A percentile compares a stretch with the other conserved stretches of the same genome.
Conservation (phyloP, 2,797 vertebrate genomes). For the Acanthurus tractus region DNA sequence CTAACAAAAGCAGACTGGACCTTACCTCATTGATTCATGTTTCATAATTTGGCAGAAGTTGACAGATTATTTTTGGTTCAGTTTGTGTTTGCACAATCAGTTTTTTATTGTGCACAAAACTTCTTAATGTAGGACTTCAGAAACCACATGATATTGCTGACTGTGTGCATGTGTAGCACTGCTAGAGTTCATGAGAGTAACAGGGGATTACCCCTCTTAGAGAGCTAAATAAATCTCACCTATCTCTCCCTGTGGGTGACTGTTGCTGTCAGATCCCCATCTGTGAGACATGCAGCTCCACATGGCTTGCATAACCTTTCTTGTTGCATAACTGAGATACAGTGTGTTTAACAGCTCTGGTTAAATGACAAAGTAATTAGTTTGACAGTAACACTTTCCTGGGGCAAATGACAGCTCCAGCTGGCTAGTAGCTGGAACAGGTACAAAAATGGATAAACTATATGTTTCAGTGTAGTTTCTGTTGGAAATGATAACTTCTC, state of each 20-base stretch:
- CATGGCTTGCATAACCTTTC: conserved; percentile 18
- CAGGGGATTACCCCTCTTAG: conserved; percentile 32
- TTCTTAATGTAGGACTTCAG: background rate
- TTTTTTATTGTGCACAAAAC: background rate
- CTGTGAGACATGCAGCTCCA: conserved; percentile 11
- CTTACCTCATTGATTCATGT: conserved; percentile 21
- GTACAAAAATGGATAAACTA: conserved; percentile 14
- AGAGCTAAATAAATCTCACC: conserved; percentile 32
- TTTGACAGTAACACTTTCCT: conserved; percentile 25
- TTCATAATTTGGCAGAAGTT: conserved; percentile 9
- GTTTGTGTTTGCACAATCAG: background rate
- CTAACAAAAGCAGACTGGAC: conserved; percentile 18
- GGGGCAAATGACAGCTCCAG: conserved; percentile 27
- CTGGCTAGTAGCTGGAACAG: conserved; percentile 32
- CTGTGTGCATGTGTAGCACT: background rate
- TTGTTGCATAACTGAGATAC: conserved; percentile 34
- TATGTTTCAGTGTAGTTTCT: background rate
- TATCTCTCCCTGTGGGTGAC: background rate
- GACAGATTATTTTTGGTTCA: background rate
- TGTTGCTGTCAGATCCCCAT: conserved; percentile 31
- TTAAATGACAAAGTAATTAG: conserved; percentile 31
- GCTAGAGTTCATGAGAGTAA: background rate
- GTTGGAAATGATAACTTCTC: background rate
- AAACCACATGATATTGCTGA: background rate
- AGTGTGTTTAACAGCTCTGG: conserved; percentile 14